Conservation (phyloP, 2,888 invertebrate genomes). For the Papilio elwesi region DNA sequence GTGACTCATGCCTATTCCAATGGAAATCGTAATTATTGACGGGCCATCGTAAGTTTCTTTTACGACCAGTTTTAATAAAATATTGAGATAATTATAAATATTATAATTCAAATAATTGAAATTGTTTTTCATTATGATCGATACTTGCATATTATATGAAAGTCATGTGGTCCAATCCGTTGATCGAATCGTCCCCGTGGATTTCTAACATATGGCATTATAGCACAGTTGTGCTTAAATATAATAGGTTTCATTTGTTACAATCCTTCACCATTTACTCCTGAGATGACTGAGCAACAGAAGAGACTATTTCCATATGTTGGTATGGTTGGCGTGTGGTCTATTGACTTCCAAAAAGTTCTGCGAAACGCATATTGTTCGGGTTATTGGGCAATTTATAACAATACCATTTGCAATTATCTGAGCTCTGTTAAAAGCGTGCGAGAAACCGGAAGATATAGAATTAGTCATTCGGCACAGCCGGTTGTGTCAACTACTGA, state of each 20-base stretch:
- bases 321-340: not conserved
- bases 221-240: no score
- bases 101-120: not conserved
- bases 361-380: not conserved
- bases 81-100: not conserved
- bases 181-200: no score
- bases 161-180: no score
- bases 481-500: constrained; percentile 19
- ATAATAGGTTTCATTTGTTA: no score
- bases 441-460: constrained; percentile 32
- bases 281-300: no score
- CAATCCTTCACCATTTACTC: no score
- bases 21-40: constrained; percentile 19
- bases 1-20: constrained; percentile 33
- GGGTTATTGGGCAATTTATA: not conserved
- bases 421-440: not conserved
- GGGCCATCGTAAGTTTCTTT: constrained; percentile 3
- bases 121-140: no score
- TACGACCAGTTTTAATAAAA: not conserved
- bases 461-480: constrained; percentile 22
- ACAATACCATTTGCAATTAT: not conserved
- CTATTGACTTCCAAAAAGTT: not conserved
- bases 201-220: no score
- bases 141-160: not conserved
- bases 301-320: no score